phyloP scores from a whole-genome alignment of 1,140 invertebrate genomes.

The Archivesica marissinica region DNA sequence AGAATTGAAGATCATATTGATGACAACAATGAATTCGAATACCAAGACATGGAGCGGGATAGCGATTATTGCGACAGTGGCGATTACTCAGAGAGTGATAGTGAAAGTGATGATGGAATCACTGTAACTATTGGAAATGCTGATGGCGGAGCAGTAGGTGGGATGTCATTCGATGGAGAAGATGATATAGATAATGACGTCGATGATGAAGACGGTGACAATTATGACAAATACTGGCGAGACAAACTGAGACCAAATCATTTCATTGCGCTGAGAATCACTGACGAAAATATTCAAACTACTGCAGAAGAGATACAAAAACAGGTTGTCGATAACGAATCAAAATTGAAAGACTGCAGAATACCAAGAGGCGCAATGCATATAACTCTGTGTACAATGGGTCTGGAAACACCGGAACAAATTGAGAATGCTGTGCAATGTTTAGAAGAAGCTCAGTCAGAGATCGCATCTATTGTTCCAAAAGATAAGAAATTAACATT shows the following conservation, averaged over 20 bases:
- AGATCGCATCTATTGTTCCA: slow-evolving; percentile 70
- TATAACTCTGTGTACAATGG: slow-evolving; percentile 76
- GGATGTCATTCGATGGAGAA: not conserved
- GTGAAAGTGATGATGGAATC: slow-evolving; percentile 70
- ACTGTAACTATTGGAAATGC: slow-evolving; percentile 58
- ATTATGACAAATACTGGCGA: slow-evolving; percentile 71
- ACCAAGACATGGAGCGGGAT: not conserved
- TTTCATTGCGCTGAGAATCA: slow-evolving; percentile 83
- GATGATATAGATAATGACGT: not conserved
- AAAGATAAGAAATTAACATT: slow-evolving; percentile 68
- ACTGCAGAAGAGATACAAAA: slow-evolving; percentile 65
- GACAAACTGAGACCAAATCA: slow-evolving; percentile 82
- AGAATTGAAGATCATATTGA: slow-evolving; percentile 34
- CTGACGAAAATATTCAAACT: slow-evolving; percentile 64
- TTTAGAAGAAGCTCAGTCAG: slow-evolving; percentile 74
- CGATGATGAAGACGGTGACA: slow-evolving; percentile 51
- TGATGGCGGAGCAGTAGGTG: slow-evolving; percentile 29
- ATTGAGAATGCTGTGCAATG: slow-evolving; percentile 74
- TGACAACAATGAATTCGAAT: not conserved
- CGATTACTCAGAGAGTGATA: slow-evolving; percentile 55
- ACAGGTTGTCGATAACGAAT: slow-evolving; percentile 64
- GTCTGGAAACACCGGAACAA: slow-evolving; percentile 80
- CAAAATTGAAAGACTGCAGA: slow-evolving; percentile 62
- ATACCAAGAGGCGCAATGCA: slow-evolving; percentile 61
- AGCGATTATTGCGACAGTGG: slow-evolving; percentile 48